phyloP scores from a whole-genome alignment of 2,797 vertebrate species.

The Catostomus latipinnis region DNA sequence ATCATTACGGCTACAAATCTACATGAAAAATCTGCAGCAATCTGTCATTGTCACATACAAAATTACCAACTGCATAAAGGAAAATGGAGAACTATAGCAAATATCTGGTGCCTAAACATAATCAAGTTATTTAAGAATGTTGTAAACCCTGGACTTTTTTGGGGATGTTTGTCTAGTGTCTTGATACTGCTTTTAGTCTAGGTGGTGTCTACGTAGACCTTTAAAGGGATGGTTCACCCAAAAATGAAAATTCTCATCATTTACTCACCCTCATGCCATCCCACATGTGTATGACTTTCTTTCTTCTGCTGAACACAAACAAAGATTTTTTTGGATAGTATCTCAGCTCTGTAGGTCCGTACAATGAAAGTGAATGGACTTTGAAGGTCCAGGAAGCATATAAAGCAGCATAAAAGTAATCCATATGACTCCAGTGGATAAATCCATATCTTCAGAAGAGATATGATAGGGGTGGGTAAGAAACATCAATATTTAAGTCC shows the following conservation, averaged over 20 bases:
- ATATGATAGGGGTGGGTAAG: too few species aligned
- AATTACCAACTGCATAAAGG: not conserved
- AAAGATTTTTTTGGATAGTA: too few species aligned
- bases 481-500: too few species aligned
- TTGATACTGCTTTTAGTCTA: not conserved
- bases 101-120: not conserved
- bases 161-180: not conserved
- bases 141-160: not conserved
- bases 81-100: not conserved
- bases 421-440: too few species aligned
- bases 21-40: not conserved
- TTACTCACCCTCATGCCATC: too few species aligned
- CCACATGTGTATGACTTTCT: too few species aligned
- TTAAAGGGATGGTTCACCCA: not conserved
- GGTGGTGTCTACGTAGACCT: not conserved
- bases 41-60: slow-evolving; percentile 22
- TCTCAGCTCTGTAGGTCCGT: not conserved
- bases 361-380: too few species aligned
- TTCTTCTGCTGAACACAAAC: too few species aligned
- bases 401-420: too few species aligned
- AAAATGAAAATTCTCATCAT: too few species aligned
- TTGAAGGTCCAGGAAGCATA: too few species aligned
- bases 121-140: not conserved
- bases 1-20: slow-evolving; percentile 33
- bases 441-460: too few species aligned